Percentiles rank a stretch among this genome's conserved stretches.
phyloP scores from a whole-genome alignment of 2,888 invertebrate genomes.

The Drosophila mulleri region DNA sequence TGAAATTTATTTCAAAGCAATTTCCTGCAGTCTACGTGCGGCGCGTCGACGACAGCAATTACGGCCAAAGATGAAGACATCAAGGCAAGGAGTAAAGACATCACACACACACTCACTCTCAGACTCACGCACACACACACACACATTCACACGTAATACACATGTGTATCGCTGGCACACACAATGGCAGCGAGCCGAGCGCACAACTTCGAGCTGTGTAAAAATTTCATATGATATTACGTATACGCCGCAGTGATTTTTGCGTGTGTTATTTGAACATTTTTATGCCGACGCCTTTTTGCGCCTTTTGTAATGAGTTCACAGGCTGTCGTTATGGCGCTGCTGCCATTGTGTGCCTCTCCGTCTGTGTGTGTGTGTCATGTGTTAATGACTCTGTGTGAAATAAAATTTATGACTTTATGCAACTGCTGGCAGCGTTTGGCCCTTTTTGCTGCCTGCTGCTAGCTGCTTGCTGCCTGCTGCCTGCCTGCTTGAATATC shows the following conservation, averaged over 20 bases:
- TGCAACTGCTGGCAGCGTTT: constrained; percentile 73
- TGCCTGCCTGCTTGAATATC: constrained; percentile 30
- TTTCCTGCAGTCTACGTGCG: constrained; percentile 78
- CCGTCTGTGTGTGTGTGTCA: constrained; percentile 61
- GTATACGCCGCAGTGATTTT: constrained; percentile 75
- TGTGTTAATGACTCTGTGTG: constrained; percentile 80
- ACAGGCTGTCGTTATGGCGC: constrained; percentile 61
- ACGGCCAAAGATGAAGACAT: constrained; percentile 78
- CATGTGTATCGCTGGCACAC: constrained; percentile 14
- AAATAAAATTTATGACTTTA: constrained; percentile 81
- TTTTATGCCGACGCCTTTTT: constrained; percentile 57
- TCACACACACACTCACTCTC: constrained; percentile 10
- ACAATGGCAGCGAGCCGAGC: constrained; percentile 31
- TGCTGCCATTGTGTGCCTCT: constrained; percentile 33
- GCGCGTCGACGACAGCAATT: constrained; percentile 59
- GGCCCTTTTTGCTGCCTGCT: constrained; percentile 42
- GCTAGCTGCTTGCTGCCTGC: constrained; percentile 19
- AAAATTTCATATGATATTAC: constrained; percentile 72
- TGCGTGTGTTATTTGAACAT: constrained; percentile 58
- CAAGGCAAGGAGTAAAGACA: constrained; percentile 52
- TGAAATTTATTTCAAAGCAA: constrained; percentile 80
- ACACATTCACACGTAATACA: constrained; percentile 20
- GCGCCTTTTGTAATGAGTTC: constrained; percentile 75
- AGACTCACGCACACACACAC: not conserved
- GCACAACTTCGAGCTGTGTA: constrained; percentile 34